Base-by-base conservation (phyloP, 2,797 vertebrate species). In the Aeoliscus strigatus region DNA sequence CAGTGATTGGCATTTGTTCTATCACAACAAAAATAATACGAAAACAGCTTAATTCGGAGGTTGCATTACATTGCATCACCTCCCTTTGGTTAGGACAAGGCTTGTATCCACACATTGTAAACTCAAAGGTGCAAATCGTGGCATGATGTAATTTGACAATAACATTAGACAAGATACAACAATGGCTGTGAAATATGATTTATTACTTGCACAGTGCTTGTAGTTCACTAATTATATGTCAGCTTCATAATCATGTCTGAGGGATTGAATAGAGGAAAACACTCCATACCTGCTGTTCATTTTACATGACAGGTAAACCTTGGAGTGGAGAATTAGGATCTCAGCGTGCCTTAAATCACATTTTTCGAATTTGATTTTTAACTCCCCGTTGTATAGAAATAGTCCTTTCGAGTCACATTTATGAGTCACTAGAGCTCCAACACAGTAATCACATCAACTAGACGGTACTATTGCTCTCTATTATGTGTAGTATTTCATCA, bases 11-110 rank as follows among this genome's bases (percentile, higher is more conserved):
- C 39, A 39, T 8, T 53, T 52, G 39, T 39, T 16, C 12, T n/a
- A n/a, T n/a, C n/a, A n/a, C n/a, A n/a, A n/a, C n/a, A n/a, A n/a
- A n/a, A n/a, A n/a, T n/a, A n/a, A n/a, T n/a, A n/a, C n/a, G n/a
- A n/a, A n/a, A n/a, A n/a, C n/a, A n/a, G n/a, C n/a, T n/a, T n/a
- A 44, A 66, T 48, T 54, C 27, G 33, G 5, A 4, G 5, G 17
- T 77, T 81, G 55, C 76, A 27, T 43, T 54, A 12, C 57, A 27
- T 80, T 83, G 76, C 76, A 79, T 83, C 73, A 81, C 58, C 24
- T 1, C 34, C 39, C 42, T 21, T 14, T 23, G 52, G 59, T 52
- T 51, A 74, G 59, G 65, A 70, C 46, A 67, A 62, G 44, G 30
- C 6, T 3, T 5, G 10, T 55, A 60, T 56, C 70, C 54, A 53